Evolutionary conservation across 2,113 vertebrate genomes (phyloP), one percentile per base, ranked within the genome.

Genomic region (Reinhardtius hippoglossoides): DNA sequence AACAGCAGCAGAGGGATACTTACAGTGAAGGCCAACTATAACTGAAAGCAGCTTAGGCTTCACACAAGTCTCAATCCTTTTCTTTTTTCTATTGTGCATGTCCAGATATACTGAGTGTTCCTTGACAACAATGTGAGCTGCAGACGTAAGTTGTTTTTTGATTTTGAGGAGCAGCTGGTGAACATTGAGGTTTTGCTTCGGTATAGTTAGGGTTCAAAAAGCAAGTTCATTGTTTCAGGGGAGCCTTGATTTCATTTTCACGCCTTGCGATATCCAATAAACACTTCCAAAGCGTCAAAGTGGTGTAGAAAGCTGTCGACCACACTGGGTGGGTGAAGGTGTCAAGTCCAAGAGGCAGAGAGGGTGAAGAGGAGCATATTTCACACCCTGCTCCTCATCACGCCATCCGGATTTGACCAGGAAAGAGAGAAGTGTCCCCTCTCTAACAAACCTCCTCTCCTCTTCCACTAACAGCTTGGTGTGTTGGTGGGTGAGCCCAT

Each of bases 1-100:
- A 46, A 82, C 50, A 69, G 79, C 71, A 84, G 65, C 82, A 78
- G 35, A 74, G 85, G 67, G 84, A 84, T 42, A 67, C 54, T 82
- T 76, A 26, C 12, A 74, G 63, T 75, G 67, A 61, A 60, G 58
- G 35, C 71, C 46, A 76, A 66, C 37, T 62, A 74, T 52, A 68
- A 67, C 50, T 59, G 20, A 50, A 83, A 60, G 61, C 73, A 68
- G 66, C 54, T 52, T 13, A 65, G 42, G 50, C 63, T 59, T 37
- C 54, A 68, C 65, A 66, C 71, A 56, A 69, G 37, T 50, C 72
- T 78, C 67, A 59, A 12, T 42, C 40, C 40, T 42, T 42, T 12
- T 42, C 40, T 13, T 42, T 13, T 42, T 13, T 42, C 40, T 13
- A 42, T 42, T 13, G 13, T 42, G 40, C 40, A 42, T 42, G 40